Percentiles rank a stretch among this genome's conserved stretches.
phyloP scores from a whole-genome alignment of 2,113 vertebrate species.

The Chamaea fasciata region DNA sequence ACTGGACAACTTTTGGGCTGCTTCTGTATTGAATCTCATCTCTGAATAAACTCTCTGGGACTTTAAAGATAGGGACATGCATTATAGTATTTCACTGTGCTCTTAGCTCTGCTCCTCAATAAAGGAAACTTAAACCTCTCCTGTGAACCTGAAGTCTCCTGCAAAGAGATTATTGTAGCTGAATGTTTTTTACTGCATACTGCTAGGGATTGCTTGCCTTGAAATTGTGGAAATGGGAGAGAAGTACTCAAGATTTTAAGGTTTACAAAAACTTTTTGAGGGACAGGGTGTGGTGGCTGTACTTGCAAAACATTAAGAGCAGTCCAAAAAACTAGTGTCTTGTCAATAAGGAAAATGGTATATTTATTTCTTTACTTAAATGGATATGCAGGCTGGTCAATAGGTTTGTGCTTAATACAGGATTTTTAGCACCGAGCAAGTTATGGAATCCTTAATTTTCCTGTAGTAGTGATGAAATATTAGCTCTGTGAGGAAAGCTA shows the following conservation, averaged over 20 bases:
- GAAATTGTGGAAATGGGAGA: not conserved
- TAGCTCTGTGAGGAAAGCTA: not conserved
- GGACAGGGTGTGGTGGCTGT: not conserved
- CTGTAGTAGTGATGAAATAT: not conserved
- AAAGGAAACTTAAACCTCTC: conserved; percentile 3
- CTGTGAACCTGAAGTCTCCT: not conserved
- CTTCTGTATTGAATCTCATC: not conserved
- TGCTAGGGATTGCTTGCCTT: not conserved
- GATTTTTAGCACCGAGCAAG: not conserved
- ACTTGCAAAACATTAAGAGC: not conserved
- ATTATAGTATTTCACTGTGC: not conserved
- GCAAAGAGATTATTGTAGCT: not conserved
- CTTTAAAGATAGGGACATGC: not conserved
- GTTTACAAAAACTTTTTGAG: not conserved
- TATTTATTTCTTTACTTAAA: not conserved
- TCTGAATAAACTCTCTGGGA: not conserved
- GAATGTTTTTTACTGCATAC: not conserved
- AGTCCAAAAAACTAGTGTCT: not conserved
- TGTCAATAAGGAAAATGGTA: not conserved
- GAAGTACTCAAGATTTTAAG: not conserved
- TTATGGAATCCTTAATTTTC: not conserved
- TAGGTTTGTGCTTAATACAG: not conserved
- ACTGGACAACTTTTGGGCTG: not conserved
- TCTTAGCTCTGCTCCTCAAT: not conserved
- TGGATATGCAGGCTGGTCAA: not conserved